Percentiles rank a stretch among this genome's conserved stretches.
phyloP scores from a whole-genome alignment of 2,113 vertebrate species.

The Cheirogaleus medius region DNA sequence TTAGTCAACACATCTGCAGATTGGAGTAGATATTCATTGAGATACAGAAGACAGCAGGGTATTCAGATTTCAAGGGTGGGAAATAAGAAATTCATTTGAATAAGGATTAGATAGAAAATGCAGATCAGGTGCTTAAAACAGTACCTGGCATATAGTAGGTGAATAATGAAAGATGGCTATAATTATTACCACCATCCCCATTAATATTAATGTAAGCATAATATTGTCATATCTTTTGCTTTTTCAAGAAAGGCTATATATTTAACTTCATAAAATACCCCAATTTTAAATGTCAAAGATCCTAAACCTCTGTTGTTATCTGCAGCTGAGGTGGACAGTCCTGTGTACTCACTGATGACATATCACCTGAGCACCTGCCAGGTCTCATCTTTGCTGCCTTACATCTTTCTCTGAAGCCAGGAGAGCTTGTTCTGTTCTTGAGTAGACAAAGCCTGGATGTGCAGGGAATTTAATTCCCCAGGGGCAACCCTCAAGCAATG shows the following conservation, averaged over 20 bases:
- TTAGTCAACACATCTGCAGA: neutral
- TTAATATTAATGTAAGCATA: neutral
- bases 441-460: neutral
- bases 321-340: neutral
- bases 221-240: neutral
- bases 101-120: neutral
- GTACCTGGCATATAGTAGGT: neutral
- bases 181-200: neutral
- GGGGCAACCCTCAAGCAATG: fast-evolving
- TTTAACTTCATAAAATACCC: neutral
- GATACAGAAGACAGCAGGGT: fast-evolving
- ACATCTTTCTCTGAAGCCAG: neutral
- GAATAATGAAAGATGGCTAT: neutral
- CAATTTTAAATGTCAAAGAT: neutral
- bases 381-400: neutral
- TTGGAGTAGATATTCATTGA: neutral
- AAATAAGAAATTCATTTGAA: neutral
- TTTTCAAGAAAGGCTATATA: neutral
- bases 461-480: neutral
- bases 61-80: neutral
- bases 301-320: neutral
- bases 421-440: neutral
- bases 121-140: neutral
- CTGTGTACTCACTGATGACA: neutral
- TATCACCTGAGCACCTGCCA: neutral